Percentiles rank a stretch among this genome's conserved stretches.
These are phyloP conservation scores for Ailurus styani DNA, from an alignment of 2,113 vertebrate species.

Conservation along the genomic window DNA sequence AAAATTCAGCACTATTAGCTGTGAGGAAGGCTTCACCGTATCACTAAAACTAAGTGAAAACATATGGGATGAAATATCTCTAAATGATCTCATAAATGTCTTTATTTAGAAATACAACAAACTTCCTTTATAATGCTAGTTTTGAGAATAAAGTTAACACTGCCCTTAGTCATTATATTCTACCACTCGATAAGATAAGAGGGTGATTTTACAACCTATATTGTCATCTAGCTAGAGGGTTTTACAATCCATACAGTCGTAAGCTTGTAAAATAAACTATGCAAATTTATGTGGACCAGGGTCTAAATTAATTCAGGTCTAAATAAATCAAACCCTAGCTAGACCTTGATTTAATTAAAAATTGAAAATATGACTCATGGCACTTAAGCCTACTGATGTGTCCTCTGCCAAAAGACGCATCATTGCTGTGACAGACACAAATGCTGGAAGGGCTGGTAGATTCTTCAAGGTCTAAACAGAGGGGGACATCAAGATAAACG, in stretches of 20 bases:
- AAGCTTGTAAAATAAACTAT: conserved; percentile 46
- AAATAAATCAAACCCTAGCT: conserved; percentile 61
- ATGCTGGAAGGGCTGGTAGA: background rate
- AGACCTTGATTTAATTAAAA: conserved; percentile 67
- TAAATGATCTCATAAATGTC: background rate
- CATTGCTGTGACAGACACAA: background rate
- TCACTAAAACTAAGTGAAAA: conserved; percentile 38
- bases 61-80: background rate
- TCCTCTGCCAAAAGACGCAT: conserved; percentile 45
- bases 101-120: conserved; percentile 30
- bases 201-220: background rate
- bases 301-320: conserved; percentile 50
- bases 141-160: background rate
- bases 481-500: background rate
- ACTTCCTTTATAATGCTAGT: background rate
- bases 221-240: background rate
- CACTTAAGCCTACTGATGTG: conserved; percentile 47
- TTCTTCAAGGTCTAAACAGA: background rate
- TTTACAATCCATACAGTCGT: background rate
- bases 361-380: conserved; percentile 65
- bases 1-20: background rate
- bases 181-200: background rate
- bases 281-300: conserved; percentile 54
- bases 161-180: background rate
- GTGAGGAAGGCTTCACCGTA: conserved; percentile 1